Conservation (phyloP, 1,140 invertebrate species). For the Cyclargus thomasi region DNA sequence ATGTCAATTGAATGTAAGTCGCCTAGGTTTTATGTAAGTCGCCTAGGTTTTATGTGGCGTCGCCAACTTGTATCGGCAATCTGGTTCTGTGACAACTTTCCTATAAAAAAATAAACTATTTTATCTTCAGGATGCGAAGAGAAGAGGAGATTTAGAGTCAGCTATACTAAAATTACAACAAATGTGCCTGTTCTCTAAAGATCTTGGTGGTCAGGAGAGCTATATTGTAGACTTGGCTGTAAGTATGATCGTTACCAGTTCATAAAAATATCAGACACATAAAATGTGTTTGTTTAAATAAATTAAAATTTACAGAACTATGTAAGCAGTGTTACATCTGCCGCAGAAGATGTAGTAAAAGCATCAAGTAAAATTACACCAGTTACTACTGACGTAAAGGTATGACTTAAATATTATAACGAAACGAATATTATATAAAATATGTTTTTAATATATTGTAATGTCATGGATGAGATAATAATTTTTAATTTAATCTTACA, state of each 20-base stretch:
- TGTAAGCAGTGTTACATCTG: slow-evolving; percentile 39
- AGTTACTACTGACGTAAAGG: not conserved
- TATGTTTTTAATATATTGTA: no score
- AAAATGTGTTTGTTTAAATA: not conserved
- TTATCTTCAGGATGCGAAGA: slow-evolving; percentile 36
- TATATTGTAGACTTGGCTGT: slow-evolving; percentile 55
- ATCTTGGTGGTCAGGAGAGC: slow-evolving; percentile 26
- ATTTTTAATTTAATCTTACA: not conserved
- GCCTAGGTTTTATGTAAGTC: no score
- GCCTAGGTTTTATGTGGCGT: no score
- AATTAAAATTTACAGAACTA: slow-evolving; percentile 40
- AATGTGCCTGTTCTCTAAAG: slow-evolving; percentile 37
- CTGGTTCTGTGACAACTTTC: no score
- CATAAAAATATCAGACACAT: no score
- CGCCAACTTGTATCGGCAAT: no score
- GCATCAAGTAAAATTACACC: slow-evolving; percentile 13
- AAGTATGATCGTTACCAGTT: not conserved
- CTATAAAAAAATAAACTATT: not conserved
- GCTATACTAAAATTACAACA: slow-evolving; percentile 46
- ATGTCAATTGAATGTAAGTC: no score
- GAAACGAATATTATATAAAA: no score
- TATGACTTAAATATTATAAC: not conserved
- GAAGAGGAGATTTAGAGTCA: slow-evolving; percentile 37
- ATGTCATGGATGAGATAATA: not conserved
- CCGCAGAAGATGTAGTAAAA: slow-evolving; percentile 31